Percentiles rank a stretch among this genome's conserved stretches.
Evolutionary conservation across 92 coral and sea anemone genomes (phyloP).

Genomic region (Micromussa lordhowensis): DNA sequence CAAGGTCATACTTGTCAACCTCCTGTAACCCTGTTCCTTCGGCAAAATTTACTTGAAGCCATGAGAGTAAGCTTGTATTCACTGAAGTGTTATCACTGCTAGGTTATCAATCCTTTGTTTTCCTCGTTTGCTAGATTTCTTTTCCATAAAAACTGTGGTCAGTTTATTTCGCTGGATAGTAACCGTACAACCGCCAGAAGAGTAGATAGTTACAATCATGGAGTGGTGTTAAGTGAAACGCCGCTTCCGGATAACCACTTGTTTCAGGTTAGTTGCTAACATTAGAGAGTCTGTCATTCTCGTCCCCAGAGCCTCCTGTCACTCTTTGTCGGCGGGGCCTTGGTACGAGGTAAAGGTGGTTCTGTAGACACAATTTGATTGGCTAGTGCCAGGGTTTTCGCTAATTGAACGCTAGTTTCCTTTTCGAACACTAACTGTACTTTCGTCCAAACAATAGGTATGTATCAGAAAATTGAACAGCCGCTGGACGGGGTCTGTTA

Average conservation of each 20-base stretch:
- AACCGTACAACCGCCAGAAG: conserved; percentile 89
- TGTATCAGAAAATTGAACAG: conserved; percentile 88
- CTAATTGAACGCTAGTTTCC: no score
- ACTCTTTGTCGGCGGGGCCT: no score
- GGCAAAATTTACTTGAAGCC: no score
- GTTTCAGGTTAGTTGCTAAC: conserved; percentile 80
- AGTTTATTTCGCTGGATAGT: conserved; percentile 85
- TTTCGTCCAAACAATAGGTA: conserved; percentile 53
- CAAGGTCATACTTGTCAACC: no score
- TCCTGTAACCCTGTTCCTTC: no score
- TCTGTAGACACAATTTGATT: no score
- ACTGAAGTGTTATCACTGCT: no score
- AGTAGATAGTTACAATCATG: conserved; percentile 90
- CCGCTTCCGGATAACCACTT: conserved; percentile 82
- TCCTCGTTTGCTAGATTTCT: conserved; percentile 54
- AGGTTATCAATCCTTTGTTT: background rate
- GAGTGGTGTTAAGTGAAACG: conserved; percentile 86
- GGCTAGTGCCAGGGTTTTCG: no score
- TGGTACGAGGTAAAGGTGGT: no score
- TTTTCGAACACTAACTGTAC: no score
- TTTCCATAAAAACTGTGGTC: conserved; percentile 90
- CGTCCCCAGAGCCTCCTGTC: no score
- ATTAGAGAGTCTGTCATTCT: background rate
- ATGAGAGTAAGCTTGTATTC: no score
- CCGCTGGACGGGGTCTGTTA: conserved; percentile 98